Evolutionary conservation across 2,797 vertebrate species (phyloP).

Genomic region (Lepus townsendii): DNA sequence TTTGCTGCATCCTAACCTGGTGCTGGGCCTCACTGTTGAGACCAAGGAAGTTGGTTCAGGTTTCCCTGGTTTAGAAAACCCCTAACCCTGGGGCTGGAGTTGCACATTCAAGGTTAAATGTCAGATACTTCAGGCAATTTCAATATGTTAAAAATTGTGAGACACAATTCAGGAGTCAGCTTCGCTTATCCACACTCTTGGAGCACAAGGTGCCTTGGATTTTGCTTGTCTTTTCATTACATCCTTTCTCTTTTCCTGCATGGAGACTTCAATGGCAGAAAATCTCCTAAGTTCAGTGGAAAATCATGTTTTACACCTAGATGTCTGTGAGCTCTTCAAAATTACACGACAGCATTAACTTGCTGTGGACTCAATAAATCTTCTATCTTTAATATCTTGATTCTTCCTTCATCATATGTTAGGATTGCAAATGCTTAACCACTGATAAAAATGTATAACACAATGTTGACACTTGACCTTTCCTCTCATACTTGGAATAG

Average conservation of each 20-base stretch:
- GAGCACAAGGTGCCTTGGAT: background rate
- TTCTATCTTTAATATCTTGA: background rate
- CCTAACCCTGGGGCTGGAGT: background rate
- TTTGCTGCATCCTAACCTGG: too few species aligned
- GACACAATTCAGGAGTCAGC: too few species aligned
- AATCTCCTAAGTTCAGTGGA: background rate
- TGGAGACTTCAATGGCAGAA: background rate
- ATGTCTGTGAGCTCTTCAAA: background rate
- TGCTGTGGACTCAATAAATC: background rate
- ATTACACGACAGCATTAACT: background rate
- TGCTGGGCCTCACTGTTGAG: too few species aligned
- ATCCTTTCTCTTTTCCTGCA: background rate
- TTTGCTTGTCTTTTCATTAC: background rate
- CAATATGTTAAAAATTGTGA: background rate
- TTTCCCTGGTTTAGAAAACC: background rate
- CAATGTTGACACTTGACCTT: accelerated
- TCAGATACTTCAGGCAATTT: background rate
- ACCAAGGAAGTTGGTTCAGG: background rate
- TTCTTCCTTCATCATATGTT: background rate
- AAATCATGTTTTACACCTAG: background rate
- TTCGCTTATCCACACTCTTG: background rate
- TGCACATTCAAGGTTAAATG: background rate
- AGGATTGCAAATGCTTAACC: too few species aligned
- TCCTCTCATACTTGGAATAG: accelerated
- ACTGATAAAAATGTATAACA: background rate